Evolutionary conservation across 2,888 invertebrate genomes (phyloP), one percentile per base, ranked within the genome.

Genomic region (Monoplex corrugatus): DNA sequence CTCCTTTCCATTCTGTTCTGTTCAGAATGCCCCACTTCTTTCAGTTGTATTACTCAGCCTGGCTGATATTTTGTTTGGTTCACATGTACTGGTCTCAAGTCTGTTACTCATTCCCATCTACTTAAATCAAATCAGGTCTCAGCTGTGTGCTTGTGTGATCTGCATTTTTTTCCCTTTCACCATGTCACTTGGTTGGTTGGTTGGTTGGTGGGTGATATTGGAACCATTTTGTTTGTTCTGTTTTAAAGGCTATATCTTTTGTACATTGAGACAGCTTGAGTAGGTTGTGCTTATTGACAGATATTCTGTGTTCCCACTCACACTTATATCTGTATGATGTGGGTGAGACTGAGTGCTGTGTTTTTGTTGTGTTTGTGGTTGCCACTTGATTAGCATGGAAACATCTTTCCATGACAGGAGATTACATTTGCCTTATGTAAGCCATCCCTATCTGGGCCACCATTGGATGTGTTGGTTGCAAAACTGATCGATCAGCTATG

Each of bases 61-160:
- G n/a, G n/a, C n/a, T n/a, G n/a, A n/a, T n/a, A n/a, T n/a, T n/a
- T n/a, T n/a, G n/a, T n/a, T n/a, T n/a, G n/a, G n/a, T n/a, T 50
- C 0, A 23, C 38, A 35, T 75, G 35, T 75, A 35, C 35, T 75
- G 75, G 75, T 75, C 75, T 75, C 75, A 75, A 38, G 23, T 38
- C 2, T 75, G 75, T 75, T 75, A 75, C 75, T 75, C 75, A 75
- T 75, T 75, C 75, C 75, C 38, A 28, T 3, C 75, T 75, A 75
- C 75, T 75, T 75, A 75, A 75, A 38, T 38, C 13, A 35, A 75
- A 75, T 75, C 13, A 35, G 38, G 38, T 75, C 75, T 75, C 75
- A 35, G 35, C 75, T 23, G 16, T 68, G 75, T 75, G n/a, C n/a
- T n/a, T 57, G 10, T 38, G 75, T 75, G 75, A 75, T 75, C 75